A percentile compares a stretch with the other conserved stretches of the same genome.
Conservation (phyloP, 2,113 vertebrate species). For the Nettapus auritus region DNA sequence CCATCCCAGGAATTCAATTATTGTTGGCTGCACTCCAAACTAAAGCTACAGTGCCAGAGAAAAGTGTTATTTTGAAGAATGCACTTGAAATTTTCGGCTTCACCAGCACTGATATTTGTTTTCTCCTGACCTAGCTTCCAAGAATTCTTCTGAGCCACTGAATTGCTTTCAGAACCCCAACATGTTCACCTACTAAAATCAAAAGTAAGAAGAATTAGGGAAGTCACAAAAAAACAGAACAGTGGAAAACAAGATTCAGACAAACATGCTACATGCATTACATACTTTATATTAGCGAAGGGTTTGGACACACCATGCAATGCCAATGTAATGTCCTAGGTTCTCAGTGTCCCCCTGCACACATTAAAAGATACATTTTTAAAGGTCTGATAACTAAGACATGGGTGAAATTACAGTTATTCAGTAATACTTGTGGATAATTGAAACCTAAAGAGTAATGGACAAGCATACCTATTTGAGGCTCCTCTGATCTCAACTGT, state of each 20-base stretch:
- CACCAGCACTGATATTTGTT: background rate
- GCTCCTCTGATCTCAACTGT: slow-evolving; percentile 40
- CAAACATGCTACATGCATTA: background rate
- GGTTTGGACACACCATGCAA: slow-evolving; percentile 31
- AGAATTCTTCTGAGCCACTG: background rate
- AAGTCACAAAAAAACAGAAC: background rate
- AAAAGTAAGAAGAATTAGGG: slow-evolving; percentile 15
- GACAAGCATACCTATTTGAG: slow-evolving; percentile 43
- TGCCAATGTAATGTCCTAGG: background rate
- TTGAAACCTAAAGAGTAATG: slow-evolving; percentile 15
- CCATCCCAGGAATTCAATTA: slow-evolving; percentile 11
- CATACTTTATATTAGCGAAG: background rate
- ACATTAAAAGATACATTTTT: background rate
- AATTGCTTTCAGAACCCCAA: background rate
- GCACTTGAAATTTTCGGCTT: background rate
- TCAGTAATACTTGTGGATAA: slow-evolving; percentile 9
- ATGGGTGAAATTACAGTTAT: background rate
- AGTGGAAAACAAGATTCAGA: background rate
- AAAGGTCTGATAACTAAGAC: background rate
- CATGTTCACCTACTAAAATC: background rate
- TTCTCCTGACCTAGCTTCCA: background rate
- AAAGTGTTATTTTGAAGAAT: background rate
- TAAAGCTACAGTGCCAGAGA: background rate
- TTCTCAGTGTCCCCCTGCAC: slow-evolving; percentile 12
- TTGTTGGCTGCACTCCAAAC: background rate